Evolutionary conservation across 1,140 invertebrate genomes (phyloP).

Genomic region (Drosophila mauritiana): DNA sequence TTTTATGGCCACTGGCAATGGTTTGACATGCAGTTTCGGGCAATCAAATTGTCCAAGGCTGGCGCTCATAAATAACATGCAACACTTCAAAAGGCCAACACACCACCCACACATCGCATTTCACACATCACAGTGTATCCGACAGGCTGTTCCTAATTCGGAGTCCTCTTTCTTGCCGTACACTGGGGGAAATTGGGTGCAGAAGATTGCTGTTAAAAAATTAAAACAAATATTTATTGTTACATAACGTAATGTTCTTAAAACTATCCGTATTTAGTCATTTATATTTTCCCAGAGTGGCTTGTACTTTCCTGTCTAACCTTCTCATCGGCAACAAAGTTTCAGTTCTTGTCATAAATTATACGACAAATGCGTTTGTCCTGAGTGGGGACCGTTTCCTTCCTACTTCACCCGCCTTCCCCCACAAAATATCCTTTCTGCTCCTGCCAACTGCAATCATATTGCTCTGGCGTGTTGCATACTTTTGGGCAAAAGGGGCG

Average conservation of each 20-base stretch:
- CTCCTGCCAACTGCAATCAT: constrained; percentile 72
- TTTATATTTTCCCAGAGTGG: background rate
- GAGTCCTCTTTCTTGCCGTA: background rate
- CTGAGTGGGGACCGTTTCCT: constrained; percentile 57
- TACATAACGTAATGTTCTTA: too few species aligned
- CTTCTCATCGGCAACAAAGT: constrained; percentile 35
- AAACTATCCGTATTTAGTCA: background rate
- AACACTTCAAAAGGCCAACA: constrained; percentile 69
- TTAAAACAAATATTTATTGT: too few species aligned
- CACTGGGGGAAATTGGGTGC: background rate
- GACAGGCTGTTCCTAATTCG: constrained; percentile 3
- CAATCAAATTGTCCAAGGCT: constrained; percentile 43
- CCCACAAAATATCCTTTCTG: constrained; percentile 12
- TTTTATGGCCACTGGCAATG: constrained; percentile 61
- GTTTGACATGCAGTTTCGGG: constrained; percentile 70
- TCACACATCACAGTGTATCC: constrained; percentile 62
- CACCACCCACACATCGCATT: constrained; percentile 42
- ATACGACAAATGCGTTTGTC: constrained; percentile 82
- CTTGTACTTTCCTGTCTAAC: constrained; percentile 1
- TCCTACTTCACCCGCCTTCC: background rate
- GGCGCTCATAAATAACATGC: constrained; percentile 73
- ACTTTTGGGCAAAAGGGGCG: constrained; percentile 52
- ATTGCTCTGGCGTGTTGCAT: constrained; percentile 75
- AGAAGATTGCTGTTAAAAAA: too few species aligned
- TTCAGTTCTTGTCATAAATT: constrained; percentile 68